phyloP scores from a whole-genome alignment of 2,888 invertebrate species.

The Spisula solida region DNA sequence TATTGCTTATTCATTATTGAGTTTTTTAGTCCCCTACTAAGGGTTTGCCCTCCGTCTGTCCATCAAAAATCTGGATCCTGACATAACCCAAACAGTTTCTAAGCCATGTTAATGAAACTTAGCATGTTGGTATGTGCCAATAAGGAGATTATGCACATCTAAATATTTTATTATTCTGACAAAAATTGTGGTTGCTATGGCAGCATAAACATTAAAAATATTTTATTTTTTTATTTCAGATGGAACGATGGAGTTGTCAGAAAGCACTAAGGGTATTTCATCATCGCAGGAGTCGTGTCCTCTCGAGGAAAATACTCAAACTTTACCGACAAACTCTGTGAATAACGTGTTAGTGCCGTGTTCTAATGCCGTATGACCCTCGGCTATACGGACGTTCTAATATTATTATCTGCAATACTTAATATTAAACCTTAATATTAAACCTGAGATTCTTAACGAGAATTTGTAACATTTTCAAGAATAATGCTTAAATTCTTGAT shows the following conservation, averaged over 20 bases:
- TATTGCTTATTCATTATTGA: too few relatives aligned
- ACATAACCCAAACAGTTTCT: too few relatives aligned
- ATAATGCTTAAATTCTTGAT: constrained; percentile 60
- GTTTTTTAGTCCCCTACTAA: too few relatives aligned
- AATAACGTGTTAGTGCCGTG: constrained; percentile 43
- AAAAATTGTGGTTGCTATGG: too few relatives aligned
- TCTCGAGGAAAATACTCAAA: constrained; percentile 51
- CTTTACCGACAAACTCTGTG: constrained; percentile 38
- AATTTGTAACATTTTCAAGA: constrained; percentile 56
- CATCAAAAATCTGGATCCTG: too few relatives aligned
- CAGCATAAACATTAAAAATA: too few relatives aligned
- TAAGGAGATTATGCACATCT: too few relatives aligned
- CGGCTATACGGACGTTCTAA: constrained; percentile 27
- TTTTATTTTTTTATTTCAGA: constrained; percentile 73
- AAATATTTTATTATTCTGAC: too few relatives aligned
- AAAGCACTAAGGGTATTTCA: constrained; percentile 74
- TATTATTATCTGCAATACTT: constrained; percentile 60
- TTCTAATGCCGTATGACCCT: constrained; percentile 49
- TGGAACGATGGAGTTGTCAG: constrained; percentile 81
- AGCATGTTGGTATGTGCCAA: too few relatives aligned
- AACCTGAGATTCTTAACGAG: constrained; percentile 65
- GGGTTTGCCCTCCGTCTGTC: too few relatives aligned
- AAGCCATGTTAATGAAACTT: too few relatives aligned
- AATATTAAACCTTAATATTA: constrained; percentile 46
- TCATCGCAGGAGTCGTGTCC: constrained; percentile 72